A percentile compares a stretch with the other conserved stretches of the same genome.
These are phyloP conservation scores for Apostichopus japonicus DNA, from an alignment of 35 echinoderm and acorn worm species.

Conservation along the genomic window DNA sequence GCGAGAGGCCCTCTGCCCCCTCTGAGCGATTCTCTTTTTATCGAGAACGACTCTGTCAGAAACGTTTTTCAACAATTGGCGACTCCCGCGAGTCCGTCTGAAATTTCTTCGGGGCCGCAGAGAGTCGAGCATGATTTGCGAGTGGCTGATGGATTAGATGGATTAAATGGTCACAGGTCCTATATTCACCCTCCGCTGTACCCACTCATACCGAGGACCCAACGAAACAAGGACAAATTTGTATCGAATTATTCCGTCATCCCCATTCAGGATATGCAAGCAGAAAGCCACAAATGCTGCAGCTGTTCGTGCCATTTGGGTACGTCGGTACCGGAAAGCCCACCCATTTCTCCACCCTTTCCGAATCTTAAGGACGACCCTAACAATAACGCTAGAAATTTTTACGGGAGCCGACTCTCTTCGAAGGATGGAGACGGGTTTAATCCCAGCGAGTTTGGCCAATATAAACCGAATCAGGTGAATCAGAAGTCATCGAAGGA, in stretches of 20 bases:
- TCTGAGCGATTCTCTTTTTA: not conserved
- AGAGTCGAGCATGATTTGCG: too few species aligned
- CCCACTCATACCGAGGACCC: slow-evolving; percentile 4
- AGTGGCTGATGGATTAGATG: not conserved
- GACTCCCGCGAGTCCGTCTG: too few species aligned
- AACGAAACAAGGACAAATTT: not conserved
- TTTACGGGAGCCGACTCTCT: not conserved
- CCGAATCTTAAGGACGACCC: not conserved
- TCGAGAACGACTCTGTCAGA: not conserved
- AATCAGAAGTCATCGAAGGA: not conserved
- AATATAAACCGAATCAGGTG: not conserved
- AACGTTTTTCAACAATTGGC: too few species aligned
- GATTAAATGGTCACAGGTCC: not conserved
- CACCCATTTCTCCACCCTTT: not conserved
- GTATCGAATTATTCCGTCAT: not conserved
- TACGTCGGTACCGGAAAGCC: not conserved
- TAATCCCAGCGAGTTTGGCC: not conserved
- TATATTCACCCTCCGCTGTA: slow-evolving; percentile 8
- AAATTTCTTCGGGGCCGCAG: too few species aligned
- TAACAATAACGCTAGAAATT: not conserved
- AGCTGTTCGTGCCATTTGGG: not conserved
- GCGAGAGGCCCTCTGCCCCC: not conserved
- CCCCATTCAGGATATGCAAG: not conserved
- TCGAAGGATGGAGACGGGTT: not conserved
- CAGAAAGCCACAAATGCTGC: not conserved